A percentile compares a stretch with the other conserved stretches of the same genome.
Evolutionary conservation across 2,797 vertebrate species (phyloP).

Genomic region (Sebastes goodei): DNA sequence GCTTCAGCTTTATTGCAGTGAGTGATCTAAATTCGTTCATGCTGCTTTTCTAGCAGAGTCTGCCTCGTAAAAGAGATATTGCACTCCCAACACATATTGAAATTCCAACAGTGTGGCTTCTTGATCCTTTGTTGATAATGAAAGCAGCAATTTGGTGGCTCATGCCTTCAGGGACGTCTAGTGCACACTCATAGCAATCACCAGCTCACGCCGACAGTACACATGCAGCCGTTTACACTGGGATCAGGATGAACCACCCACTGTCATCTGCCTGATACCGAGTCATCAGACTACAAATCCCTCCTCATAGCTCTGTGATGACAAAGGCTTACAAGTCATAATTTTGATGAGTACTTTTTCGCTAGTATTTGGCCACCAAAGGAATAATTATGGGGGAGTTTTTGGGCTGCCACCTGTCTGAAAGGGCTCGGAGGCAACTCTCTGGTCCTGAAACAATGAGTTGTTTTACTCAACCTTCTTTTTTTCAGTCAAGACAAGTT

Average conservation of each 20-base stretch:
- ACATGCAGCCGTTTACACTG: slow-evolving; percentile 27
- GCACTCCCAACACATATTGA: background rate
- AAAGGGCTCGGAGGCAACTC: slow-evolving; percentile 35
- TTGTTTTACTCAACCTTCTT: slow-evolving; percentile 30
- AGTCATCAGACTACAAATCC: slow-evolving; percentile 43
- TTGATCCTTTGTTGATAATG: background rate
- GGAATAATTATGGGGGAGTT: slow-evolving; percentile 42
- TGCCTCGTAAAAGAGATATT: background rate
- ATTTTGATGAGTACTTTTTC: slow-evolving; percentile 8
- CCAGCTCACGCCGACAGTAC: background rate
- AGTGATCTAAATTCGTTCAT: background rate
- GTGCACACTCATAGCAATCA: background rate
- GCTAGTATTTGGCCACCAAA: background rate
- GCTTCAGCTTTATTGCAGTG: background rate
- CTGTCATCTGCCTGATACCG: slow-evolving; percentile 5
- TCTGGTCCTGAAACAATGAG: slow-evolving; percentile 59
- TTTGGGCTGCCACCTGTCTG: slow-evolving; percentile 41
- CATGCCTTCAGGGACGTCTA: background rate
- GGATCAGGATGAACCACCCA: slow-evolving; percentile 39
- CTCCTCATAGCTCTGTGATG: background rate
- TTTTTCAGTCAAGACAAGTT: slow-evolving; percentile 68
- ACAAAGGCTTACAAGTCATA: slow-evolving; percentile 26
- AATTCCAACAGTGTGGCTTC: background rate
- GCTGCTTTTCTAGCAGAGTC: background rate
- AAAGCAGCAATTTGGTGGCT: slow-evolving; percentile 22